Percentiles rank a stretch among this genome's conserved stretches.
Evolutionary conservation across 2,797 vertebrate genomes (phyloP).

Genomic region (Sardinella longiceps): DNA sequence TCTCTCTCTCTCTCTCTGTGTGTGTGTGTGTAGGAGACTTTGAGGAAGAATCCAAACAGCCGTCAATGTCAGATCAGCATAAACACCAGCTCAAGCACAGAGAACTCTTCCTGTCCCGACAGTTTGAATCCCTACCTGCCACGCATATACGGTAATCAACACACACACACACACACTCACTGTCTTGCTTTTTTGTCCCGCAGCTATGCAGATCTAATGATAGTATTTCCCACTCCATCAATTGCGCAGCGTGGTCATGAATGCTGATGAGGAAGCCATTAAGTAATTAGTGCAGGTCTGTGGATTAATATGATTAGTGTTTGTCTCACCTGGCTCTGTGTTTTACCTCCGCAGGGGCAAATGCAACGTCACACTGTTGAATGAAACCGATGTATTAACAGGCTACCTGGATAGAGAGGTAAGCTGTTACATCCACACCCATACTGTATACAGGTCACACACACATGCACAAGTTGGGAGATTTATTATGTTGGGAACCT

Average conservation of each 20-base stretch:
- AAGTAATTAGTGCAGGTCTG: neutral
- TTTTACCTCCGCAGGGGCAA: slow-evolving; percentile 79
- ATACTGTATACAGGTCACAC: too few relatives aligned
- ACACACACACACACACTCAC: neutral
- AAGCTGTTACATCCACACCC: slow-evolving; percentile 40
- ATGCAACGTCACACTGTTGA: slow-evolving; percentile 93
- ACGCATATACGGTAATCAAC: slow-evolving; percentile 89
- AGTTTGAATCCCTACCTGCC: slow-evolving; percentile 91
- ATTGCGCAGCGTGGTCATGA: neutral
- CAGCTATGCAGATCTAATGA: neutral
- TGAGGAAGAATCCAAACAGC: slow-evolving; percentile 95
- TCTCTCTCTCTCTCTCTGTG: neutral
- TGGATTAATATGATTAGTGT: neutral
- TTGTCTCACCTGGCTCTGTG: neutral
- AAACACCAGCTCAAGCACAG: slow-evolving; percentile 94
- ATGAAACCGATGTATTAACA: slow-evolving; percentile 90
- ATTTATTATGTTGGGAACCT: neutral
- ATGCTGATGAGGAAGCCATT: neutral
- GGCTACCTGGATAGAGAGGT: slow-evolving; percentile 94
- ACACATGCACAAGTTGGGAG: neutral
- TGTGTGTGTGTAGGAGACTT: slow-evolving; percentile 80
- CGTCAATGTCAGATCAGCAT: slow-evolving; percentile 85
- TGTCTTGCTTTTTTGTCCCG: neutral
- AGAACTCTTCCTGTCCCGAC: slow-evolving; percentile 91
- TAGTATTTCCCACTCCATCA: neutral